Percentiles rank a stretch among this genome's conserved stretches.
Conservation (phyloP, 2,888 invertebrate species). For the Agrilus mali region DNA sequence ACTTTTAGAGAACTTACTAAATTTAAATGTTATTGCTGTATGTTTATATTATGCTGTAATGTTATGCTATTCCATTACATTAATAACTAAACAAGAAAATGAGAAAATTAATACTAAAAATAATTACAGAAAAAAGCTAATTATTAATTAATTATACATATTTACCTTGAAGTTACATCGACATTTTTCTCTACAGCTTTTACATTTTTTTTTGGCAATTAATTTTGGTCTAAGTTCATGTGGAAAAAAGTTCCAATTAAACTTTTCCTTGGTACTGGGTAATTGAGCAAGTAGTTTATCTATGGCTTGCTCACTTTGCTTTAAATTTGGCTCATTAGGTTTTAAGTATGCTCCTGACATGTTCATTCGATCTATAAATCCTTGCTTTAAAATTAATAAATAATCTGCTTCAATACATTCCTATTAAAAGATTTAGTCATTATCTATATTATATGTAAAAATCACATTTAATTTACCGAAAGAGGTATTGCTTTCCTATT, state of each 20-base stretch:
- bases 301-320: slow-evolving; percentile 43
- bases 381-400: slow-evolving; percentile 57
- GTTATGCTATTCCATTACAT: too few species aligned
- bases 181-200: slow-evolving; percentile 19
- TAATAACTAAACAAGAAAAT: too few species aligned
- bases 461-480: slow-evolving; percentile 16
- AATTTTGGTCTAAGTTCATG: slow-evolving; percentile 45
- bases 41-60: too few species aligned
- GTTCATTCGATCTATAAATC: slow-evolving; percentile 57
- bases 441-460: too few species aligned
- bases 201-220: slow-evolving; percentile 28
- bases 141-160: too few species aligned
- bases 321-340: slow-evolving; percentile 35
- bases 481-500: slow-evolving; percentile 28
- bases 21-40: too few species aligned
- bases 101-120: too few species aligned
- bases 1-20: too few species aligned
- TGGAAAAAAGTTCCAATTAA: slow-evolving; percentile 51
- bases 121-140: neutral
- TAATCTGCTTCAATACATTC: slow-evolving; percentile 45
- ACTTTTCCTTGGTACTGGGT: slow-evolving; percentile 33
- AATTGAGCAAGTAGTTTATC: slow-evolving; percentile 42
- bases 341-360: slow-evolving; percentile 52
- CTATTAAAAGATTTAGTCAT: slow-evolving; percentile 16
- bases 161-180: slow-evolving; percentile 20